These are phyloP conservation scores for Idaea straminata DNA, from an alignment of 2,888 invertebrate species.

Conservation along the genomic window DNA sequence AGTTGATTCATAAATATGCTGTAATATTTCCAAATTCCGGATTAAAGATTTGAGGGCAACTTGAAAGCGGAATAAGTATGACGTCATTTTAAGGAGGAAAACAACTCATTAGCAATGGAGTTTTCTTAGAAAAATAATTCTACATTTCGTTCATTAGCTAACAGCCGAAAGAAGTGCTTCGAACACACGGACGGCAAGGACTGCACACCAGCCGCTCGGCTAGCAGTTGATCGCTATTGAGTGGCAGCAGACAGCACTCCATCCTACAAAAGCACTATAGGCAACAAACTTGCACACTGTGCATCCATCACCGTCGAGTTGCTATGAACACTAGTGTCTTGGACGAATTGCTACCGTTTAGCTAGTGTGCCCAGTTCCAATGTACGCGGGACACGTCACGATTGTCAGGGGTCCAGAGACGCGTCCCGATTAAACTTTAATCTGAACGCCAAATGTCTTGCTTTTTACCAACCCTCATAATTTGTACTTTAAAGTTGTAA, in stretches of 20 bases:
- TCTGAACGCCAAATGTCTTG: no score
- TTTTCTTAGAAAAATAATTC: not conserved
- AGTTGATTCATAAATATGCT: slow-evolving; percentile 1
- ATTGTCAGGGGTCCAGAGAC: no score
- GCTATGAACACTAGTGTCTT: no score
- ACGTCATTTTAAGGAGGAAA: not conserved
- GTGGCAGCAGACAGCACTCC: not conserved
- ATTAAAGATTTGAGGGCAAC: not conserved
- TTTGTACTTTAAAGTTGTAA: no score
- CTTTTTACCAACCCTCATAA: no score
- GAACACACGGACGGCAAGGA: not conserved
- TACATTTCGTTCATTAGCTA: not conserved
- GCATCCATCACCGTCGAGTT: no score
- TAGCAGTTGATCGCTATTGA: not conserved
- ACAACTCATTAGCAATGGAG: not conserved
- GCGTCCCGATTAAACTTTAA: no score
- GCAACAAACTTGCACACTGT: no score
- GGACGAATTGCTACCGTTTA: no score
- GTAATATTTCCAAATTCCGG: not conserved
- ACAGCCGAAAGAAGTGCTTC: not conserved
- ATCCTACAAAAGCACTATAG: no score
- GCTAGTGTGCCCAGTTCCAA: no score
- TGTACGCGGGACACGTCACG: no score
- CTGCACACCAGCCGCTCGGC: not conserved
- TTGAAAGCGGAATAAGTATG: not conserved